Evolutionary conservation across 2,888 invertebrate genomes (phyloP), one percentile per base, ranked within the genome.

Genomic region (Lasioglossum lativentre): DNA sequence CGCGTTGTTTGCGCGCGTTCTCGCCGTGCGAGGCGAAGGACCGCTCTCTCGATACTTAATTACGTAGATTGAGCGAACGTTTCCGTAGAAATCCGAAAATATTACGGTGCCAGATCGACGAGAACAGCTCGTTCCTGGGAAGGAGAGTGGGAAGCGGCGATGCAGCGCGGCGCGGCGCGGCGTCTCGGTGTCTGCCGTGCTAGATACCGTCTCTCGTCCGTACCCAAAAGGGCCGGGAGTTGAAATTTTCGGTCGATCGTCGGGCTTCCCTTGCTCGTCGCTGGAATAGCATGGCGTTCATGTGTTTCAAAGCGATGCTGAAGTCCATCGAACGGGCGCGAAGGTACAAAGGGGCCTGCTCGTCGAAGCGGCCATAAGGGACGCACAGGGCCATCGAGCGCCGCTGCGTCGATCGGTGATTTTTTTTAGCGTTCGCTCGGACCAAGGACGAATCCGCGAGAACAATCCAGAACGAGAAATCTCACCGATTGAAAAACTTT

Each of bases 141-240:
- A 23, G 10, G 19, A 19, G 19, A 19, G 85, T n/a, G 78, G 56
- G 78, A 34, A 45, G 1, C 45, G 56, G 47, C 23, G 56, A n/a
- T n/a, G n/a, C n/a, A n/a, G 47, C 23, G n/a, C 71, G 89, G 89
- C 89, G 89, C 45, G 56, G 47, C 23, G n/a, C 71, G 89, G 89
- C 89, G 89, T 79, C 89, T 74, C 45, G 40, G 56, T 59, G 89
- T 89, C 89, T 89, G 79, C n/a, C 70, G 88, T 56, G 45, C 84
- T 38, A 84, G 78, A 79, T 86, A 86, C 82, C 27, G 38, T 34
- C 42, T 34, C 42, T 56, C 83, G 52, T 77, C 27, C 59, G 71
- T 83, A 83, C 66, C 38, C 75, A 19, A 59, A 59, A 63, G 63
- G 63, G 63, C 63, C 63, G 5, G 5, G 27, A 16, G 63, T 30